Base-by-base conservation (phyloP, 2,113 vertebrate species). In the Noturus placidus region DNA sequence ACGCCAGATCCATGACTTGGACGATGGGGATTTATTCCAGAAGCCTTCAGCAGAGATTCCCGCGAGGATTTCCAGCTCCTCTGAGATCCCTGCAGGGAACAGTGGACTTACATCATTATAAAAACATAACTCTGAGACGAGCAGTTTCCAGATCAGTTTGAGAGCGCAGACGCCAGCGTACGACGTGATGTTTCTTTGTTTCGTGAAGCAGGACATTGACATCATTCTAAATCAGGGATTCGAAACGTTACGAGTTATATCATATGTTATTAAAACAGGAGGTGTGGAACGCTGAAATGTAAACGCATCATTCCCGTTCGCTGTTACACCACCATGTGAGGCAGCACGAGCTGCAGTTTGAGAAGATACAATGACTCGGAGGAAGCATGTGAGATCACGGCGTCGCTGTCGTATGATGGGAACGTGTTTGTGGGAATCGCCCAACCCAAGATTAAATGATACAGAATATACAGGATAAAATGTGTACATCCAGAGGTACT, bases 1-100 rank as follows among this genome's bases (percentile, higher is more conserved):
- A 83, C 38, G 69, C 54, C 52, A 86, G 63, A 65, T 95, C 94
- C 92, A 92, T 92, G 33, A 79, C 87, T 84, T 91, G 89, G 15
- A 61, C 11, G 22, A 2, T 90, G 78, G 13, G 87, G 88, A 88
- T 92, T 76, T 93, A n/a, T 93, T 93, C 77, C 91, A 92, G 88
- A 91, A 50, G 69, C 6, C 20, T 65, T 65, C 33, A 52, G 27
- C 20, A 35, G 84, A 65, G 77, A 79, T 27, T 63, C 15, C 20
- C 35, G 79, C 72, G 81, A 65, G 38, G 20, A 78, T 38, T 80
- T 61, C 35, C 63, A 65, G 57, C 33, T 82, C 67, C 61, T 46
- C 56, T 15, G 63, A 61, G 5, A 81, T 38, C 42, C 77, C 38
- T 82, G 82, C 56, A 56, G 30, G 54, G 20, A 57, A 19, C 9